Conservation (phyloP, 1,140 invertebrate genomes). For the Pseudomyrmex sp. region DNA sequence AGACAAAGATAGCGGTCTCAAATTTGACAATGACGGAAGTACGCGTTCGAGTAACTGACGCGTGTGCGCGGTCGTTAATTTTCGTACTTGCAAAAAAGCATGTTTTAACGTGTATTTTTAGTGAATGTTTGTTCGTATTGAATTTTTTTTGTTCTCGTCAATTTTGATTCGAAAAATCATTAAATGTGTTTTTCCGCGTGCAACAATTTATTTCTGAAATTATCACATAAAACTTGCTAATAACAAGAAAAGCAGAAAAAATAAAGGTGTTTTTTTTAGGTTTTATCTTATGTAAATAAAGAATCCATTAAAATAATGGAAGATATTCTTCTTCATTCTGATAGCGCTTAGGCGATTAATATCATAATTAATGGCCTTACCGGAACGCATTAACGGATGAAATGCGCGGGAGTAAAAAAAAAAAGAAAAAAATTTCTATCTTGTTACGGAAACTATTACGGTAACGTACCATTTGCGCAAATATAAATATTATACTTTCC, state of each 20-base stretch:
- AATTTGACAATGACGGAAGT: slow-evolving; percentile 1
- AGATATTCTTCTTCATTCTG: neutral
- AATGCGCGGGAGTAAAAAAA: neutral
- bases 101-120: no score
- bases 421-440: neutral
- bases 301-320: slow-evolving; percentile 7
- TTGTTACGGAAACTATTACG: slow-evolving; percentile 1
- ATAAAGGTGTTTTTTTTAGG: no score
- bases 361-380: slow-evolving; percentile 11
- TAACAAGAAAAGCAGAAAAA: no score
- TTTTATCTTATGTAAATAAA: neutral
- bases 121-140: no score
- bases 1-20: neutral
- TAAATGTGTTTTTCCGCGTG: no score
- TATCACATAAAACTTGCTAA: neutral
- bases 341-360: neutral
- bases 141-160: no score
- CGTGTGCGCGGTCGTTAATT: neutral
- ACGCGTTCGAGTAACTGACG: neutral
- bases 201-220: neutral
- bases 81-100: neutral
- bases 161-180: no score
- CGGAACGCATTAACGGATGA: neutral
- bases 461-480: neutral
- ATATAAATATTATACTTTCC: no score